Evolutionary conservation across 2,797 vertebrate genomes (phyloP), one percentile per base, ranked within the genome.

Genomic region (Cichlasoma orientale): DNA sequence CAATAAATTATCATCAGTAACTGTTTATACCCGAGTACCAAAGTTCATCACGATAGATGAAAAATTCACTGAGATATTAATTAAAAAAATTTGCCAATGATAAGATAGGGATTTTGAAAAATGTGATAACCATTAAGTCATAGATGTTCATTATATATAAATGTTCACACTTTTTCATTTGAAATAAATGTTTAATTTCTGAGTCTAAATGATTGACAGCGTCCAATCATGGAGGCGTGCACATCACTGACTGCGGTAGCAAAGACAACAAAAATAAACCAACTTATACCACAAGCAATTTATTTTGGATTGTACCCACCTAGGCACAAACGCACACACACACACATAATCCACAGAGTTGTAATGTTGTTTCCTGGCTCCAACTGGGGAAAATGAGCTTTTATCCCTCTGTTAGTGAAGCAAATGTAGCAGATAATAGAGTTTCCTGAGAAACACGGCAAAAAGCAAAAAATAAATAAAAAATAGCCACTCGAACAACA

Each of bases 371-470:
- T 63, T 83, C 10, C 71, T 23, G n/a, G 69, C 70, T 75, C 72
- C 56, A 21, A 87, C 82, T 41, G 81, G 38, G 70, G 61, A 50
- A 52, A 72, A 83, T 66, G 63, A 86, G 81, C 79, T 90, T 75
- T 57, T 66, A 78, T 79, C 70, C 83, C 69, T 79, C 81, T 66
- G 83, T 87, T 75, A 83, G 73, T 53, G 63, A 78, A 86, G 56
- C 63, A 81, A 89, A 88, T 75, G 78, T 79, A 44, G 85, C 85
- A 83, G 77, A 85, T 91, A 86, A 92, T 90, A 53, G 74, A 84
- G 84, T 84, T 78, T 86, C 73, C 81, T 14, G 47, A 27, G 56
- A 75, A 77, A 25, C 57, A 38, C 23, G 29, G 47, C 5, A n/a
- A 63, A 78, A 75, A 69, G 57, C 6, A 55, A 36, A 56, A 18